These are phyloP conservation scores for Amazona guildingii DNA, from an alignment of 2,113 vertebrate species.

Conservation along the genomic window DNA sequence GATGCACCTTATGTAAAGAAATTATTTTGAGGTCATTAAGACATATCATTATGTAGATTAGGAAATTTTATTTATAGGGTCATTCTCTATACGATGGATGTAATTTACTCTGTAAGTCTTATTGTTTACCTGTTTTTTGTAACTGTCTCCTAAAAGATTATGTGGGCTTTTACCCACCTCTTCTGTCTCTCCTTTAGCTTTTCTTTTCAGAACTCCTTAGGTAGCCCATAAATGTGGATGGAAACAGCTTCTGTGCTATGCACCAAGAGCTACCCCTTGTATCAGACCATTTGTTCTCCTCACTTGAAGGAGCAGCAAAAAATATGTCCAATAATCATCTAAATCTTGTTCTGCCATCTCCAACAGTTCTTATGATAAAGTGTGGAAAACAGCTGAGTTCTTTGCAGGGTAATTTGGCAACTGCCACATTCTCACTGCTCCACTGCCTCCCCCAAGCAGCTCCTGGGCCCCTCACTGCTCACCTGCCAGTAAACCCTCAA, in stretches of 20 bases:
- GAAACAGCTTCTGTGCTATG: background rate
- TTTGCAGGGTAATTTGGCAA: background rate
- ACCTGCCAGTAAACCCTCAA: background rate
- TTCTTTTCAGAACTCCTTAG: background rate
- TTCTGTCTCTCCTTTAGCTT: background rate
- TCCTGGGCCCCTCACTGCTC: fast-evolving
- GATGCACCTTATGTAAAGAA: background rate
- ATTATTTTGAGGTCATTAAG: background rate
- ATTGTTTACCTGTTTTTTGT: background rate
- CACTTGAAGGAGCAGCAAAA: background rate
- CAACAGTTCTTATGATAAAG: background rate
- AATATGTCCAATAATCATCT: background rate
- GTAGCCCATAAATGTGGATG: background rate
- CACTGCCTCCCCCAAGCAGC: background rate
- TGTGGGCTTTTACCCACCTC: background rate
- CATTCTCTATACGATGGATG: background rate
- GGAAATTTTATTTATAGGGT: conserved; percentile 26
- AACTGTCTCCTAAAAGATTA: background rate
- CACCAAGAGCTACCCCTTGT: background rate
- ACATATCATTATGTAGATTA: background rate
- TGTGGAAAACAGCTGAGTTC: background rate
- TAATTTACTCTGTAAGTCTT: background rate
- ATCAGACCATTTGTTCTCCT: background rate
- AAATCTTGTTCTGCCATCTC: background rate
- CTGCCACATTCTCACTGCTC: background rate